Conservation (phyloP, 2,113 vertebrate species). For the Gracilinanus agilis region DNA sequence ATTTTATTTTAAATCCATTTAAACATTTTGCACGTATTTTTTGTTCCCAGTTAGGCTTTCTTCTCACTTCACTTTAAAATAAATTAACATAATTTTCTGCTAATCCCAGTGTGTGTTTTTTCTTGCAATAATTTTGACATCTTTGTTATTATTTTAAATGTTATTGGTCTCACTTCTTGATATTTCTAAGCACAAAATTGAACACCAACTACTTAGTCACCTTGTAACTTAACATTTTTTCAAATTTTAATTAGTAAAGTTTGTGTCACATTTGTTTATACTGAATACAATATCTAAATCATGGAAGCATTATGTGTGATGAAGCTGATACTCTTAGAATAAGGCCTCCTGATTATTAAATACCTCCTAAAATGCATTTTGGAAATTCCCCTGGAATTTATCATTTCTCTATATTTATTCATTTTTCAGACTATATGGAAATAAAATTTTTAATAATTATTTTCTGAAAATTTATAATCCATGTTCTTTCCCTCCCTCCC, state of each 20-base stretch:
- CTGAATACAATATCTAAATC: not conserved
- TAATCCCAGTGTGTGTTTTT: not conserved
- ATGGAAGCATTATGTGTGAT: not conserved
- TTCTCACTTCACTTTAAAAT: too few relatives aligned
- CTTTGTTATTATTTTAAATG: not conserved
- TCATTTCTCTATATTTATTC: too few relatives aligned
- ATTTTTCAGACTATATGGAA: too few relatives aligned
- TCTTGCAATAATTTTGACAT: not conserved
- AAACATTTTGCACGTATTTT: not conserved
- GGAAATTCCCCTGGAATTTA: not conserved
- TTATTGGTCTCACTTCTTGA: not conserved
- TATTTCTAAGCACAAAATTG: not conserved
- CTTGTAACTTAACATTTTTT: not conserved
- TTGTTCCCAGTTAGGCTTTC: not conserved
- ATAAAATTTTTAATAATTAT: too few relatives aligned
- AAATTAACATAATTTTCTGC: not conserved
- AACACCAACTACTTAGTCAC: not conserved
- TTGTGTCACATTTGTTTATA: not conserved
- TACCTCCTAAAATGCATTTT: not conserved
- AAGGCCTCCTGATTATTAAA: not conserved
- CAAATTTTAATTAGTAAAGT: not conserved
- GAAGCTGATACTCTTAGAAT: not conserved
- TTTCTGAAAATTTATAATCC: too few relatives aligned
- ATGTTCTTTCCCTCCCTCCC: too few relatives aligned
- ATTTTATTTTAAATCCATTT: not conserved